These are phyloP conservation scores for Caenorhabditis remanei DNA, from an alignment of 1,140 invertebrate genomes.

Conservation along the genomic window DNA sequence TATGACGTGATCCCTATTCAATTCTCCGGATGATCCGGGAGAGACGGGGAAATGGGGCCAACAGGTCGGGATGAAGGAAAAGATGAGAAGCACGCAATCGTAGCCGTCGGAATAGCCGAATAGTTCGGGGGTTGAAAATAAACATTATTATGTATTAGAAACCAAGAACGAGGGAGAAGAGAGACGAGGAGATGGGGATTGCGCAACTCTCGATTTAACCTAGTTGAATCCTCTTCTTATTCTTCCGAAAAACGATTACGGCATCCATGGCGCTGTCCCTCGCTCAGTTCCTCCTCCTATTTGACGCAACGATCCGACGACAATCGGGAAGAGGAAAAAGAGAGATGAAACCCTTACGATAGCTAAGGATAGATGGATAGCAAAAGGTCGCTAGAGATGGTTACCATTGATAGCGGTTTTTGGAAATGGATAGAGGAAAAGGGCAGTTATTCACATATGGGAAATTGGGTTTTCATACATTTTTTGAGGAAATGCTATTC, in stretches of 20 bases:
- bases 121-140: conserved; percentile 11
- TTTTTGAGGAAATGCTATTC: too few species aligned
- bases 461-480: too few species aligned
- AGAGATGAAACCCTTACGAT: too few species aligned
- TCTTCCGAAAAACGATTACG: conserved; percentile 38
- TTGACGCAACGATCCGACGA: too few species aligned
- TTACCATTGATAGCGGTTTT: too few species aligned
- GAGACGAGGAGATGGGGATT: neutral
- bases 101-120: conserved; percentile 12
- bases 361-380: too few species aligned
- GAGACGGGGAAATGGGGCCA: conserved; percentile 26
- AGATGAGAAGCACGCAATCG: conserved; percentile 10
- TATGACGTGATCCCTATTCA: neutral
- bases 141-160: conserved; percentile 1
- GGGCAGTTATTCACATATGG: too few species aligned
- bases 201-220: conserved; percentile 50
- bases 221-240: neutral
- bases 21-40: neutral
- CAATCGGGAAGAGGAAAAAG: too few species aligned
- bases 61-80: neutral
- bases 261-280: neutral
- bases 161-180: neutral
- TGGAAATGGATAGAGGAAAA: too few species aligned
- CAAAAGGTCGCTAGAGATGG: too few species aligned
- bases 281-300: too few species aligned